A percentile compares a stretch with the other conserved stretches of the same genome.
Evolutionary conservation across 1,140 invertebrate species (phyloP).

Genomic region (Drosophila dunni): DNA sequence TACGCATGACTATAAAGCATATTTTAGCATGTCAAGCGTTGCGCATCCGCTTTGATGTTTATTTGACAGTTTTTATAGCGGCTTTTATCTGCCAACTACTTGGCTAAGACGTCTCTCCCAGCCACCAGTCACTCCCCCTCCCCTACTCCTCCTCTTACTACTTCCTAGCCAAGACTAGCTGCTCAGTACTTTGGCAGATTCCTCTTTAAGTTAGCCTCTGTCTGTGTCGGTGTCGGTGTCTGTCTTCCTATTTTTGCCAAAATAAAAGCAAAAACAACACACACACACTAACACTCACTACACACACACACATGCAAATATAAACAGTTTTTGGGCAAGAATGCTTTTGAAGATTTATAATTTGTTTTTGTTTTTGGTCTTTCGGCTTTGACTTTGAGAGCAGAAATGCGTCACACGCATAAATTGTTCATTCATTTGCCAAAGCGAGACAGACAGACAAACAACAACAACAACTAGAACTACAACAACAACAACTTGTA

Average conservation of each 20-base stretch:
- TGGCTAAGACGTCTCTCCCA: slow-evolving; percentile 42
- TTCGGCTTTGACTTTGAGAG: slow-evolving; percentile 80
- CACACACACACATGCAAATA: slow-evolving; percentile 9
- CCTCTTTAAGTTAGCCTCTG: slow-evolving; percentile 44
- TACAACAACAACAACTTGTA: slow-evolving; percentile 13
- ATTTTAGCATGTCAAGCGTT: slow-evolving; percentile 84
- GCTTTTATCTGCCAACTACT: slow-evolving; percentile 83
- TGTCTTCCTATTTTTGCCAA: slow-evolving; percentile 55
- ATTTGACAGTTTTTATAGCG: slow-evolving; percentile 84
- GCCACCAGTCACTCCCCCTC: background rate
- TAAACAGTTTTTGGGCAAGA: slow-evolving; percentile 49
- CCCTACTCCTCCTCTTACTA: background rate
- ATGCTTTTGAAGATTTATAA: slow-evolving; percentile 80
- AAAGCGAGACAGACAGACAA: slow-evolving; percentile 44
- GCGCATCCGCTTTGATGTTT: slow-evolving; percentile 84
- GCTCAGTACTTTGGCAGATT: slow-evolving; percentile 27
- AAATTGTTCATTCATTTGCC: slow-evolving; percentile 77
- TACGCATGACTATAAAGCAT: slow-evolving; percentile 82
- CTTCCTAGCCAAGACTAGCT: background rate
- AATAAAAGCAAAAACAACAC: slow-evolving; percentile 38
- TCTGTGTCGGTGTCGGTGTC: slow-evolving; percentile 17
- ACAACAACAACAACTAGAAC: slow-evolving; percentile 35
- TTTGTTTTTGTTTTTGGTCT: slow-evolving; percentile 62
- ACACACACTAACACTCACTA: too few relatives aligned
- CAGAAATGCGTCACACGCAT: slow-evolving; percentile 74